Base-by-base conservation (phyloP, 2,888 invertebrate species). In the Mongoloraphidia duomilia region DNA sequence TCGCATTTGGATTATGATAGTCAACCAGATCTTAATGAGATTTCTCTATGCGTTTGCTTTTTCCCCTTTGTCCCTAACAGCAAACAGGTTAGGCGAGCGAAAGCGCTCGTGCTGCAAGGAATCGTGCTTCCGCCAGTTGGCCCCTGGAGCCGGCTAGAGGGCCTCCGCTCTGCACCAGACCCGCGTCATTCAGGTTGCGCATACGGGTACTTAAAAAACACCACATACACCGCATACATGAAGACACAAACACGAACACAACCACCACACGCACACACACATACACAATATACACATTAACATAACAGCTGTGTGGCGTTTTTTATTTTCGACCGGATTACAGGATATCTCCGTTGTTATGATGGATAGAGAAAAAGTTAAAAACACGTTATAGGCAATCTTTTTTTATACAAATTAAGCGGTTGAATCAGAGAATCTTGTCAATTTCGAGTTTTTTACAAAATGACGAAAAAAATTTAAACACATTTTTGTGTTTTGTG, bases 101-200 rank as follows among this genome's bases (percentile, higher is more conserved):
- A 67, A 67, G 63, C 67, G 68, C 65, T 65, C 68, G 72, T 70
- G 60, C 69, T 59, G 62, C 65, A 53, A 64, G 60, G 50, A 66
- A 56, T 49, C 63, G 58, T 59, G 65, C 66, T 45, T 64, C 63
- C 40, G 63, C 62, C 57, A 61, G 62, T 68, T 61, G 61, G 70
- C 65, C 65, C 70, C 47, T 66, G 62, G 52, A 70, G 70, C 60
- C 72, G 67, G 60, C 67, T 71, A 70, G 69, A 63, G 77, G 72
- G 53, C 60, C 9, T 58, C 56, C 34, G 61, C 59, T 47, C 64
- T 59, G 64, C 60, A 55, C 59, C 58, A 62, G 62, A 63, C 63
- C 64, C 67, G 66, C 64, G 67, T 65, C 66, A 64, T 65, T 65
- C 66, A 67, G 67, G 67, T 68, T 66, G 65, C 63, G 65, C 64